Evolutionary conservation across 2,888 invertebrate species (phyloP), one percentile per base, ranked within the genome.

Genomic region (Coleophora flavipennella): DNA sequence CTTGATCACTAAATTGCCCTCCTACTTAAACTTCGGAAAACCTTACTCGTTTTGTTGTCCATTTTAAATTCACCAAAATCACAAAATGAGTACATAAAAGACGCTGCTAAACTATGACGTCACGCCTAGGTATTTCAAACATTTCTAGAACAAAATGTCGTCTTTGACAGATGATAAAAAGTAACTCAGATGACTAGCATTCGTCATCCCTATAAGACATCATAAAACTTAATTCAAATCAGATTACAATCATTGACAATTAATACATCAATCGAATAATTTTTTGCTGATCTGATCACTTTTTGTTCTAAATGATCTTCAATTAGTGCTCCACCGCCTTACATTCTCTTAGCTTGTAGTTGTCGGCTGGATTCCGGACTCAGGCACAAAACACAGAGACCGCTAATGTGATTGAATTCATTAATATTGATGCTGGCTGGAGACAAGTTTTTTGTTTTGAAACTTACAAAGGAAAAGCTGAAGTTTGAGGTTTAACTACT

Each of bases 371-470:
- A 60, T 56, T 57, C 56, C 49, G 41, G 35, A 14, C 38, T 48
- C 45, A 41, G 50, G 8, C 11, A 28, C 61, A 67, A 72, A 70
- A 68, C 66, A 62, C 49, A 45, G 53, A 44, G 45, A 46, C 54
- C 57, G 53, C 50, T 68, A 67, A 69, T 67, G 61, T 57, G 63
- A 72, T 69, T 67, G 68, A 57, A 59, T 61, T 62, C 52, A 65
- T 76, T 60, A 72, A 75, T 73, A 71, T 68, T 67, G 55, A 70
- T 65, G 59, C 29, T 11, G 25, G 13, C 14, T 48, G 46, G 13
- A 43, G 36, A 14, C 34, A 26, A 39, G 40, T 50, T 54, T 54
- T 47, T 45, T n/a, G n/a, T 13, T 28, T 14, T 7, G n/a, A n/a
- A 14, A 36, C 31, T 45, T 39, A 44, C 39, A 35, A 29, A 27